Conservation (phyloP, 1,140 invertebrate genomes). For the Lepidurus apus region DNA sequence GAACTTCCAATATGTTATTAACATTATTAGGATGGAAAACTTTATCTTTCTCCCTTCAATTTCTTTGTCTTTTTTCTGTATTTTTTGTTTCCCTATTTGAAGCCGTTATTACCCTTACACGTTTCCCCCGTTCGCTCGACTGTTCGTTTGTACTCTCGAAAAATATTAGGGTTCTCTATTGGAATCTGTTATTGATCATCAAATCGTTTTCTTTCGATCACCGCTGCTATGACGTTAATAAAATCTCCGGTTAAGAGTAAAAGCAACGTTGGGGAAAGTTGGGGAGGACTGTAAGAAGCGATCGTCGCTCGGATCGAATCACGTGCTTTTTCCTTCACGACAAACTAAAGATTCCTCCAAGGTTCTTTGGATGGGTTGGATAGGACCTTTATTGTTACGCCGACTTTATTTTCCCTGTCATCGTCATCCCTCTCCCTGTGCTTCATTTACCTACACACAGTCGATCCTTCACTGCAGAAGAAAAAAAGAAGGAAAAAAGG, state of each 20-base stretch:
- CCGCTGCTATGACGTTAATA: conserved; percentile 17
- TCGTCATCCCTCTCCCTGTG: neutral
- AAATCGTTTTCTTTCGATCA: conserved; percentile 22
- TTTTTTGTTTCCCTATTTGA: neutral
- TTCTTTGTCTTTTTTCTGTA: neutral
- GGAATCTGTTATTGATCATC: conserved; percentile 22
- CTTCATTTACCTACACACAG: conserved; percentile 1
- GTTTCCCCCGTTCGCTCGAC: neutral
- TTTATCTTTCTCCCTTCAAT: neutral
- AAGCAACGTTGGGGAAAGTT: neutral
- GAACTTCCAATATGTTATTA: conserved; percentile 9
- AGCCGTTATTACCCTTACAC: conserved; percentile 10
- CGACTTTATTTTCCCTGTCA: neutral
- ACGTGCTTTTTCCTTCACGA: neutral
- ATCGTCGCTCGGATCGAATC: neutral
- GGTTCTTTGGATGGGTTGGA: neutral
- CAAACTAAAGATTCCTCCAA: neutral
- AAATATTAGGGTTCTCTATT: conserved; percentile 8
- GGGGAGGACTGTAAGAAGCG: neutral
- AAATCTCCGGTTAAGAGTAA: neutral
- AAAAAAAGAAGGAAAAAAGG: neutral
- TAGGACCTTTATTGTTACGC: neutral
- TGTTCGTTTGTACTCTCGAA: conserved; percentile 1
- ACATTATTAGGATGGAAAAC: neutral
- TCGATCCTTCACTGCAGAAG: neutral